Conservation (phyloP, 2,113 vertebrate genomes). For the Romanogobio albipinnatus region DNA sequence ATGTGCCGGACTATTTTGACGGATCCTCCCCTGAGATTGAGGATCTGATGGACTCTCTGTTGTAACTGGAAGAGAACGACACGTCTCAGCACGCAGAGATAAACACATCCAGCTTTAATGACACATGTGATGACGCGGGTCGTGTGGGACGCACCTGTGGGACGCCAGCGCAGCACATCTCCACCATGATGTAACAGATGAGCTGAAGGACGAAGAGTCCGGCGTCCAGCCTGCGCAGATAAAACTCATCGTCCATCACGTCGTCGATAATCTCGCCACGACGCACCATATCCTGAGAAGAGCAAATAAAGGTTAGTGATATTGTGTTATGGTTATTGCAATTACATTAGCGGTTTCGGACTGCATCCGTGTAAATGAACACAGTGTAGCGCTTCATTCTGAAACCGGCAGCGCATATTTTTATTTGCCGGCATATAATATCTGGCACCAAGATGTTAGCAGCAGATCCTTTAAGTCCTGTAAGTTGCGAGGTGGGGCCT, state of each 20-base stretch:
- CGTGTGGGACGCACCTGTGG: constrained; percentile 78
- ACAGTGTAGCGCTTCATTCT: too few relatives aligned
- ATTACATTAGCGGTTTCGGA: too few relatives aligned
- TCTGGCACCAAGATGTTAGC: too few relatives aligned
- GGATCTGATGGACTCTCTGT: constrained; percentile 95
- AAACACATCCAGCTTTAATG: neutral
- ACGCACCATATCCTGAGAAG: constrained; percentile 90
- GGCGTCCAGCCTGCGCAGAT: constrained; percentile 90
- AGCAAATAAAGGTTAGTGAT: neutral
- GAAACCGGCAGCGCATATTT: too few relatives aligned
- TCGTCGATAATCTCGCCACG: constrained; percentile 95
- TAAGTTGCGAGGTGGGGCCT: too few relatives aligned
- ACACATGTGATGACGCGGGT: neutral
- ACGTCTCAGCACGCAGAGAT: neutral
- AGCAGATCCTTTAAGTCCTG: too few relatives aligned
- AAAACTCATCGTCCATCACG: constrained; percentile 91
- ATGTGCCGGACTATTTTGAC: constrained; percentile 94
- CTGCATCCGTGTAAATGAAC: too few relatives aligned
- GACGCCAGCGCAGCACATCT: constrained; percentile 90
- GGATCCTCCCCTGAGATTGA: constrained; percentile 95
- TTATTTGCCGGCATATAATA: too few relatives aligned
- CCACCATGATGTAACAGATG: constrained; percentile 96
- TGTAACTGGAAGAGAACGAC: constrained; percentile 80
- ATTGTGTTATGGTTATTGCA: too few relatives aligned
- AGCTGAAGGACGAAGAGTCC: constrained; percentile 96